Base-by-base conservation (phyloP, 2,888 invertebrate genomes). In the Lasioglossum lativentre region DNA sequence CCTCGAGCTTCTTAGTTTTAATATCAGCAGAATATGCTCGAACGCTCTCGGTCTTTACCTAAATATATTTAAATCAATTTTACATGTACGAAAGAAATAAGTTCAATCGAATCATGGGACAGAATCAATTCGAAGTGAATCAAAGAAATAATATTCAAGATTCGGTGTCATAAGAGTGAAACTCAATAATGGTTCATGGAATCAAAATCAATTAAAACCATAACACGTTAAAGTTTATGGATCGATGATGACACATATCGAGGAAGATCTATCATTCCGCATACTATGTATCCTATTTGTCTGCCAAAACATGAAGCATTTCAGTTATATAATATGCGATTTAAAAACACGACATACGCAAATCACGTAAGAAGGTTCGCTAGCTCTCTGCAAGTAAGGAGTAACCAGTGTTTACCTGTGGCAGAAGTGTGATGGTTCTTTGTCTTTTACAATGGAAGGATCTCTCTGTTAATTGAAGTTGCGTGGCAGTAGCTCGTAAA, bases 1-100 rank as follows among this genome's bases (percentile, higher is more conserved):
- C 96, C 95, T 97, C 96, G 92, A 98, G 97, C 94, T 97, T 96
- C 93, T 97, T 95, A 70, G 97, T 96, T 94, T 96, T 97, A 86
- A 95, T 89, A 92, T 95, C 95, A 88, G 93, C 95, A 93, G 93
- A 94, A 95, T 89, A 94, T 92, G 93, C 93, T 95, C 85, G 83
- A 56, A 81, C 30, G 52, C 30, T 52, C 23, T 66, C 45, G 59
- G 12, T 63, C 14, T 80, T 86, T 80, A 90, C 86, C 90, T 90
- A 76, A 45, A 86, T 87, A 40, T 63, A 81, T n/a, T 63, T 27
- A 84, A 78, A 83, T 12, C 6, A 80, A 56, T 27, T 30, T 52
- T 40, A 16, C 27, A 77, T 75, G 14, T 38, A n/a, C 10, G 12
- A 38, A 38, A 23, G 23, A 38, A 68, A 23, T 19, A 66, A 34